A percentile compares a stretch with the other conserved stretches of the same genome.
Evolutionary conservation across 2,113 vertebrate genomes (phyloP).

Genomic region (Catharus bicknelli): DNA sequence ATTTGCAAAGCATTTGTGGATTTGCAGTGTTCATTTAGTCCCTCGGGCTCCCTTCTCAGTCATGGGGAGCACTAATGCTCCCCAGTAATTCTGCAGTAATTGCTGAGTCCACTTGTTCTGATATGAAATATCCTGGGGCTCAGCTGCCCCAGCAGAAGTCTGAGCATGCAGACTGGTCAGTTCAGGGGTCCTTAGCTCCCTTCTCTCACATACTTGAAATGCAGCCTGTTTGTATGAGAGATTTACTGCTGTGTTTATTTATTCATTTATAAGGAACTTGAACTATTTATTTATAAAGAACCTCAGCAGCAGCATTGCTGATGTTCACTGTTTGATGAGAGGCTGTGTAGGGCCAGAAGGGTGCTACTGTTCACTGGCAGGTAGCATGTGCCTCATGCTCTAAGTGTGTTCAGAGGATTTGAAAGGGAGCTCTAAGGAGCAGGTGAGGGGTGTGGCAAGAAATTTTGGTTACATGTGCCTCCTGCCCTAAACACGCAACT

Average conservation of each 20-base stretch:
- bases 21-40: background rate
- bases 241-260: background rate
- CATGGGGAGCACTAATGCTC: background rate
- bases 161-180: background rate
- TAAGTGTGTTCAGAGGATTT: background rate
- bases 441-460: background rate
- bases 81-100: background rate
- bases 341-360: background rate
- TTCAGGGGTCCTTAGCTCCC: background rate
- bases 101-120: background rate
- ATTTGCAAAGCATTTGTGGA: background rate
- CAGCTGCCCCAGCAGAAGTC: background rate
- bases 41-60: background rate
- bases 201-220: background rate
- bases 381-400: background rate
- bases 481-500: background rate
- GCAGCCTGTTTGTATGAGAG: background rate
- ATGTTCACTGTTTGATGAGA: background rate
- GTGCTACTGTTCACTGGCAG: background rate
- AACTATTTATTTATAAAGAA: background rate
- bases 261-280: background rate
- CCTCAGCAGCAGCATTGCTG: background rate
- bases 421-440: background rate
- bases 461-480: rapidly evolving
- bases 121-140: background rate